phyloP scores from a whole-genome alignment of 2,113 vertebrate genomes.

The Triplophysa siluroides region DNA sequence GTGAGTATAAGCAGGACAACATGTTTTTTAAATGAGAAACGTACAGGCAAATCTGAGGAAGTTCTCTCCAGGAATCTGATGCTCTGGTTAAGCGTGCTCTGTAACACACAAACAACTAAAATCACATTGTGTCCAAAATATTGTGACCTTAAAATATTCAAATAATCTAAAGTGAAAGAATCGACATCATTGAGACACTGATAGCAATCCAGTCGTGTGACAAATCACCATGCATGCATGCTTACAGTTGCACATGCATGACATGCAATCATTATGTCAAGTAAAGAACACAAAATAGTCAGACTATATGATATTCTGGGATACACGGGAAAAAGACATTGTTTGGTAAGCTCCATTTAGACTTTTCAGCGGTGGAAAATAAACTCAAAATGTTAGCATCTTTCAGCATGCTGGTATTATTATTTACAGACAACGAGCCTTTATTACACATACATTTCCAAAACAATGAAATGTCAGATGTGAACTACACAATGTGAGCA shows the following conservation, averaged over 20 bases:
- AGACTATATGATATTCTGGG: background rate
- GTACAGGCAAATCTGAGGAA: constrained; percentile 79
- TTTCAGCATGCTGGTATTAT: background rate
- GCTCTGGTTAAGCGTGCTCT: constrained; percentile 82
- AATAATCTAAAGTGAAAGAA: too few relatives aligned
- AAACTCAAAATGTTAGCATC: background rate
- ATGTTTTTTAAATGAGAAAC: constrained; percentile 43
- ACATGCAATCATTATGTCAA: constrained; percentile 5
- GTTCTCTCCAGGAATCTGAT: constrained; percentile 80
- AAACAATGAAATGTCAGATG: too few relatives aligned
- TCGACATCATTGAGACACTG: background rate
- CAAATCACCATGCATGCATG: background rate
- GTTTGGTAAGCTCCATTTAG: background rate
- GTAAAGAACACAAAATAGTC: background rate
- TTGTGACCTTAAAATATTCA: background rate
- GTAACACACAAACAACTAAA: constrained; percentile 17
- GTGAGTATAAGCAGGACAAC: background rate
- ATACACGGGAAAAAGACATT: background rate
- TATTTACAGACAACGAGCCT: too few relatives aligned
- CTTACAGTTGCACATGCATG: constrained; percentile 11
- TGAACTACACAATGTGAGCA: too few relatives aligned
- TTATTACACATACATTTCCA: too few relatives aligned
- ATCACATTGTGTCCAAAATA: background rate
- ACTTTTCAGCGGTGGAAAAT: background rate
- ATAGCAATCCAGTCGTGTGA: background rate